phyloP scores from a whole-genome alignment of 2,797 vertebrate genomes.

The Siniperca undulata region DNA sequence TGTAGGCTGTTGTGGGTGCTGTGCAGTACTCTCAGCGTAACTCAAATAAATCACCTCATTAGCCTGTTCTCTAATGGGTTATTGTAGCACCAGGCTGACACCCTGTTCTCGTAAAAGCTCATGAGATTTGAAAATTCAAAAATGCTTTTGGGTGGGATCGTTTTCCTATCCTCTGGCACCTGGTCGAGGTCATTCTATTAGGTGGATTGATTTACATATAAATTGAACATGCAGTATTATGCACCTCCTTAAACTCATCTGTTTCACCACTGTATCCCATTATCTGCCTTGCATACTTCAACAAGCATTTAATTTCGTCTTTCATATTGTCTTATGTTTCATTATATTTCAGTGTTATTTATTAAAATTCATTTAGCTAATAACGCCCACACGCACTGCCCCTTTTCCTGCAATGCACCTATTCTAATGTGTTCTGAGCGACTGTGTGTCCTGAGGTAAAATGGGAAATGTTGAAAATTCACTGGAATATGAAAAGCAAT shows the following conservation, averaged over 20 bases:
- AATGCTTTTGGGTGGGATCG: slow-evolving; percentile 70
- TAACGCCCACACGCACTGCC: slow-evolving; percentile 74
- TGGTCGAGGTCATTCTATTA: slow-evolving; percentile 80
- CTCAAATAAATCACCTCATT: slow-evolving; percentile 74
- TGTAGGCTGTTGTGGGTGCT: slow-evolving; percentile 10
- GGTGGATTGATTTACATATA: slow-evolving; percentile 84
- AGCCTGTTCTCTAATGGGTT: slow-evolving; percentile 67
- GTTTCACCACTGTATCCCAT: slow-evolving; percentile 76
- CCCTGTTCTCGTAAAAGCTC: slow-evolving; percentile 62
- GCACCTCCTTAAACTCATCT: slow-evolving; percentile 80
- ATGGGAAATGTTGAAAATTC: slow-evolving; percentile 82
- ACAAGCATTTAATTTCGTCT: slow-evolving; percentile 80
- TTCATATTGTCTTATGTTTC: slow-evolving; percentile 78
- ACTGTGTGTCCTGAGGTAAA: slow-evolving; percentile 85
- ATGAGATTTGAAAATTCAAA: slow-evolving; percentile 70
- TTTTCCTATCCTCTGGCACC: slow-evolving; percentile 78
- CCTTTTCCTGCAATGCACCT: slow-evolving; percentile 68
- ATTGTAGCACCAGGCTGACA: slow-evolving; percentile 67
- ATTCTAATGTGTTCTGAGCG: slow-evolving; percentile 81
- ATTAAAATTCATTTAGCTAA: slow-evolving; percentile 83
- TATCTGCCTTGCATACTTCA: slow-evolving; percentile 77
- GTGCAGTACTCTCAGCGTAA: slow-evolving; percentile 14
- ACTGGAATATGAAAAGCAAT: slow-evolving; percentile 88
- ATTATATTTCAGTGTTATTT: slow-evolving; percentile 81
- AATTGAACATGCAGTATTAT: slow-evolving; percentile 80